Evolutionary conservation across 1,140 invertebrate genomes (phyloP), one percentile per base, ranked within the genome.

Genomic region (Leptinotarsa lineolata): DNA sequence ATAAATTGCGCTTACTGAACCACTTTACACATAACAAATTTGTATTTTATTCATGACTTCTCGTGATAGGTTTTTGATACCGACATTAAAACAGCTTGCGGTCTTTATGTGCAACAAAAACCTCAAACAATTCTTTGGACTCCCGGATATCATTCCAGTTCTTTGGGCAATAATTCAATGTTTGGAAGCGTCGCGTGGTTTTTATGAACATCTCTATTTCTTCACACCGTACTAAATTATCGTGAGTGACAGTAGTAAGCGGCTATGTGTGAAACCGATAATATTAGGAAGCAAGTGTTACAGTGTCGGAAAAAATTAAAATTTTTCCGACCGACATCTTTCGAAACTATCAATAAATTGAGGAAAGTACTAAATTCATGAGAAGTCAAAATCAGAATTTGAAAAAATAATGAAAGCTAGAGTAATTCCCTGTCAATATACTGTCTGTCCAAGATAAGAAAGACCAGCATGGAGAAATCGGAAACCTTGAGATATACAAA

Each of bases 11-110:
- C 64, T 73, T 72, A 72, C 71, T 63, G 64, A 72, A 68, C 67
- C 39, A 68, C 70, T 78, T 75, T 74, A 78, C 75, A 78, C 75
- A 70, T 78, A 78, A 78, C 75, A 76, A 78, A 78, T 78, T 75
- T 78, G 75, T 76, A 76, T 78, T 78, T 78, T 78, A 78, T 78
- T 78, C 77, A 78, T 78, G 75, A 78, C 73, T 54, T 54, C 75
- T 73, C 76, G 72, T 76, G 72, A 75, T 76, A 76, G 75, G 70
- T 75, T 71, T 78, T 76, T 78, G 75, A 78, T 78, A 75, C 72
- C 63, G 24, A 48, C 72, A 66, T 67, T 76, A 66, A 72, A 76
- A 72, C 77, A 75, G 73, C 72, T 48, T 71, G 77, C 24, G 4
- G 73, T 61, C 69, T 72, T 75, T 76, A 68, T 74, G 44, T 24